Evolutionary conservation across 2,113 vertebrate species (phyloP), one percentile per base, ranked within the genome.

Genomic region (human (Homo sapiens)): DNA sequence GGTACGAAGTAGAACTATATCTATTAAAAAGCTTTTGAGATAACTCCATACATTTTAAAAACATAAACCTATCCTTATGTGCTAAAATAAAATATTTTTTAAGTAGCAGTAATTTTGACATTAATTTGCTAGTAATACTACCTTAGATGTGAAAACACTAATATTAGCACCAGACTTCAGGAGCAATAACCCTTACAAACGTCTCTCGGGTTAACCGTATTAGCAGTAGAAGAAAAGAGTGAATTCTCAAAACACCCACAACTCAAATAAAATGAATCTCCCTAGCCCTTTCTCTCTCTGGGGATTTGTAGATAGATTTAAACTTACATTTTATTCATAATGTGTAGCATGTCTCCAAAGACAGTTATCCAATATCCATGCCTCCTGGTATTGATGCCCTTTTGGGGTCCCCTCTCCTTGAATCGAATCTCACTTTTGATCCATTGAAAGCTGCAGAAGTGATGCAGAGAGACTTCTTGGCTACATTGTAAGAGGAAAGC

Each of bases 31-130:
- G 0, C 25, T 45, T 45, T 61, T 84, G 64, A 48, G 45, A 70
- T 70, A 90, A 80, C 59, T 90, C 94, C 8, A 76, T 76, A 72
- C 32, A 23, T 91, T 72, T 52, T 84, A 81, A 94, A 94, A 93
- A 45, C 38, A 97, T 79, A 88, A 57, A 55, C 2, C 3, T 72
- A 50, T 68, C 18, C 35, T 57, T 82, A 43, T 52, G 25, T 78
- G 27, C 40, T 85, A 82, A 59, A 85, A 70, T 68, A 87, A 94
- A 93, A 86, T 0, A 30, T 40, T n/a, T 89, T 73, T 83, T 6
- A 64, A 87, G 79, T 64, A 50, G 35, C 35, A 93, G 11, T 80
- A 73, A 48, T 48, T 64, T 84, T 88, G 35, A 30, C 61, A 79
- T 48, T 75, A 82, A 83, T 70, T 96, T 61, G 87, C 22, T 73